These are phyloP conservation scores for Pyralis farinalis DNA, from an alignment of 2,888 invertebrate species.

Conservation along the genomic window DNA sequence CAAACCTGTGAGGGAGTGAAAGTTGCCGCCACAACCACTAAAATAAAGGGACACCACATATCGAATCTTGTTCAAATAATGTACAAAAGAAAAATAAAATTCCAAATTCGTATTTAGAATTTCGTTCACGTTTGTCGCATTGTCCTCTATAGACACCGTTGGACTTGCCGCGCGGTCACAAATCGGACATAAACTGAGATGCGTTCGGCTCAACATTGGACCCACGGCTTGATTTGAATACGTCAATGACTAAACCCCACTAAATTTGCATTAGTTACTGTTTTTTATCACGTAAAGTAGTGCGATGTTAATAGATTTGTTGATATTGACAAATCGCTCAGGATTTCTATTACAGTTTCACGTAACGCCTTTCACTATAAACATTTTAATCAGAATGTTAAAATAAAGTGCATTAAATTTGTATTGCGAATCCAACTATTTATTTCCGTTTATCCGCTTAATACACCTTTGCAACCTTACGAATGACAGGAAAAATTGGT, in stretches of 20 bases:
- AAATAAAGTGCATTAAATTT: too few species aligned
- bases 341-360: not conserved
- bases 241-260: constrained; percentile 51
- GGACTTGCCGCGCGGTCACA: constrained; percentile 55
- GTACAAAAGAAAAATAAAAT: constrained; percentile 32
- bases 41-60: constrained; percentile 63
- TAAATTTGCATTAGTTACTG: constrained; percentile 25
- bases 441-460: too few species aligned
- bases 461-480: too few species aligned
- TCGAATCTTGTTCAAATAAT: constrained; percentile 38
- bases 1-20: constrained; percentile 62
- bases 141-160: constrained; percentile 32
- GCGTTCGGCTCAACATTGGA: constrained; percentile 30
- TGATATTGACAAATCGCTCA: not conserved
- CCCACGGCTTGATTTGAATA: constrained; percentile 55
- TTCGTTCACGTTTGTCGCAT: constrained; percentile 58
- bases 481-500: too few species aligned
- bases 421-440: too few species aligned
- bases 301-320: not conserved
- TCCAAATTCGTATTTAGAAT: constrained; percentile 47
- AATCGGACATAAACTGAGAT: constrained; percentile 61
- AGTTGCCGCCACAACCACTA: constrained; percentile 56
- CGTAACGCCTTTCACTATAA: not conserved
- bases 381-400: not conserved
- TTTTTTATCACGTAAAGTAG: constrained; percentile 4